These are phyloP conservation scores for Diuraphis noxia DNA, from an alignment of 1,140 invertebrate species.

Conservation along the genomic window DNA sequence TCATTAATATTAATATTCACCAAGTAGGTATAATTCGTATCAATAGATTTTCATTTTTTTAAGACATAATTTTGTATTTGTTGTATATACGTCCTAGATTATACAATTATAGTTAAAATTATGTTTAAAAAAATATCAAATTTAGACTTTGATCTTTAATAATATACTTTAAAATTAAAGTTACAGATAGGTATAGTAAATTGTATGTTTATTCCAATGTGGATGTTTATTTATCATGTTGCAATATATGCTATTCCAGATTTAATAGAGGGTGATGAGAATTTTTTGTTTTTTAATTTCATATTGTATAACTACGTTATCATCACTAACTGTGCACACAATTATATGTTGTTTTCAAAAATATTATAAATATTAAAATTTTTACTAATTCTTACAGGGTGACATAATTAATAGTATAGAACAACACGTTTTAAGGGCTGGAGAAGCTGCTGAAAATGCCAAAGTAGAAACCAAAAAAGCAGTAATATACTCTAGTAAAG, in stretches of 20 bases:
- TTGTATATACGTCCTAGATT: too few relatives aligned
- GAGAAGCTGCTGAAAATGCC: conserved; percentile 57
- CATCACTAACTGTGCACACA: background rate
- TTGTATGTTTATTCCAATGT: too few relatives aligned
- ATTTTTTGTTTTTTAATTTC: background rate
- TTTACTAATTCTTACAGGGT: conserved; percentile 55
- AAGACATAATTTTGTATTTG: background rate
- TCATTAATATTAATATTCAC: background rate
- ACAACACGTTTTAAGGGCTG: conserved; percentile 57
- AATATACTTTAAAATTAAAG: too few relatives aligned
- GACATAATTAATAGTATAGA: conserved; percentile 58
- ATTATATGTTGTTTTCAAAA: background rate
- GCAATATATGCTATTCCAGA: too few relatives aligned
- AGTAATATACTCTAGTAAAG: conserved; percentile 57
- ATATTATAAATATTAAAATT: background rate
- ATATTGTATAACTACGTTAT: background rate
- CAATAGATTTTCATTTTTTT: background rate
- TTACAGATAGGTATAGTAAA: too few relatives aligned
- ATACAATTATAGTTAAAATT: too few relatives aligned
- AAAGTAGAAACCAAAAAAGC: conserved; percentile 57
- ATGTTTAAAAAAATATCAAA: too few relatives aligned
- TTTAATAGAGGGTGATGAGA: too few relatives aligned
- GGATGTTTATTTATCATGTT: too few relatives aligned
- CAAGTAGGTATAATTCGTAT: background rate
- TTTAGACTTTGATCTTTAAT: too few relatives aligned